Base-by-base conservation (phyloP, 2,888 invertebrate species). In the Lobophora halterata region DNA sequence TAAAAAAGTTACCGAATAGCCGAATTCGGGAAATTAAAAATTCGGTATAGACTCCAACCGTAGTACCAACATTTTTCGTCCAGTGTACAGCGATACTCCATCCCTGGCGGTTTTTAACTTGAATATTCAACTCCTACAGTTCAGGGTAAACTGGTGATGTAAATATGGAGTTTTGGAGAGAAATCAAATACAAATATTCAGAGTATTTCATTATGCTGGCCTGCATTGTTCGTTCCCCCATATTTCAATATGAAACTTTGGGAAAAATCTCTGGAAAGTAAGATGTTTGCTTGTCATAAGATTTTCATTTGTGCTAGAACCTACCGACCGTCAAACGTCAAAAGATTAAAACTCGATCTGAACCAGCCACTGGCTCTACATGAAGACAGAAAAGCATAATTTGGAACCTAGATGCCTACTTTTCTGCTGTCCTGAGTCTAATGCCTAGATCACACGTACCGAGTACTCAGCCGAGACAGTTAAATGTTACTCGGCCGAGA, bases 101-200 rank as follows among this genome's bases (percentile, higher is more conserved):
- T 20, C 6, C 27, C 5, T 4, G 13, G 28, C 16, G 11, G 7
- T 28, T 38, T 39, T 24, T 12, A 21, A 26, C 9, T 13, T 6
- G 25, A 31, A 9, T 23, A 20, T 35, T 35, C 25, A 13, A 26
- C 7, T 3, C 5, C 10, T 16, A 32, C 7, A 43, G 71, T 9
- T 68, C 65, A 60, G 28, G 11, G 30, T 25, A 38, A 24, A 48
- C 25, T 73, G 71, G 78, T 49, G 9, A 46, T 54, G 48, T 61
- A 34, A 52, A 56, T 57, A 60, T 55, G 57, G 61, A 58, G 49
- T 54, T 58, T 60, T 55, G 43, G 61, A 61, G 62, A 61, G 63
- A 63, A 79, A 78, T 80, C 76, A 75, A 75, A 77, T 72, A 74
- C 72, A 80, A 77, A 77, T 82, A 82, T 82, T 73, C 74, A 65